Percentiles rank a stretch among this genome's conserved stretches.
Conservation (phyloP, 2,113 vertebrate species). For the Corapipo altera region DNA sequence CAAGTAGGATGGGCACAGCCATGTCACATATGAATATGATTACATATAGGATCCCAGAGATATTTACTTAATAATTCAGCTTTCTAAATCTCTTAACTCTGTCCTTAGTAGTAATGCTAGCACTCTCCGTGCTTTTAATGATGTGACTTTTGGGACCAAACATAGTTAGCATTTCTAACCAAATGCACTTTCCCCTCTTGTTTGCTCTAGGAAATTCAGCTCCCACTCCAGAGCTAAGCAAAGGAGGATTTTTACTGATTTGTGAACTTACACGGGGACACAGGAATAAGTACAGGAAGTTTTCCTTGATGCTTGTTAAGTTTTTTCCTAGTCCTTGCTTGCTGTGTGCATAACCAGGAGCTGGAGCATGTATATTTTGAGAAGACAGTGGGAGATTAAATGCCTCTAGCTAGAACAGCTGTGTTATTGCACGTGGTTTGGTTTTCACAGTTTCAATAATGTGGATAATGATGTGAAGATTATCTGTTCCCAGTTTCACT, state of each 20-base stretch:
- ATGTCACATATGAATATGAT: rapidly evolving
- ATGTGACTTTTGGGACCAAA: neutral
- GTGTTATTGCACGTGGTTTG: neutral
- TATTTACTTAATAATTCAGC: neutral
- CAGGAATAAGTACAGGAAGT: neutral
- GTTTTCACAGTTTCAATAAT: slow-evolving; percentile 1
- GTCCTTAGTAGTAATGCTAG: neutral
- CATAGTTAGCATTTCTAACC: neutral
- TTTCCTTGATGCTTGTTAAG: neutral
- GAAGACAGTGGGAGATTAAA: neutral
- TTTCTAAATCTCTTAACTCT: neutral
- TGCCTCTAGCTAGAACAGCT: neutral
- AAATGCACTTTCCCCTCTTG: neutral
- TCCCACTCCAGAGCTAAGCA: neutral
- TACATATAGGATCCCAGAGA: neutral
- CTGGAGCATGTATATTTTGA: neutral
- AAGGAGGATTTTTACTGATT: neutral
- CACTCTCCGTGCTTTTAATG: neutral
- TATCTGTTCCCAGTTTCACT: neutral
- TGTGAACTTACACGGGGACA: neutral
- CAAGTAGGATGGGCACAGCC: neutral
- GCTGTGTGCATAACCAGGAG: neutral
- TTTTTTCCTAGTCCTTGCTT: neutral
- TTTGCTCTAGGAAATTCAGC: neutral
- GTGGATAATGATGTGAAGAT: neutral